Evolutionary conservation across 1,140 invertebrate genomes (phyloP), one percentile per base, ranked within the genome.

Genomic region (Gryllus bimaculatus): DNA sequence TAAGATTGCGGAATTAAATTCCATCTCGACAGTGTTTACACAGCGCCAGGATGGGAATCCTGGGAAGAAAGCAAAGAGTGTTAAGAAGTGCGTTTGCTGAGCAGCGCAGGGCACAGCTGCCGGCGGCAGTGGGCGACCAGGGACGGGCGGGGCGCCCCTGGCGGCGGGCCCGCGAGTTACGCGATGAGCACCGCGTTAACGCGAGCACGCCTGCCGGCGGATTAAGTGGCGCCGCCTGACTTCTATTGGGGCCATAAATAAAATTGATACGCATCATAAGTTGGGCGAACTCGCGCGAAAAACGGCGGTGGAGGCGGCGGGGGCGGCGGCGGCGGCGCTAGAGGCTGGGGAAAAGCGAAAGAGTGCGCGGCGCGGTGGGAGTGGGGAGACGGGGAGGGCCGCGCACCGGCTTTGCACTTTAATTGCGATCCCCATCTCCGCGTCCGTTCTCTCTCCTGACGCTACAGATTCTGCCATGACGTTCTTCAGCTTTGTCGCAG

Each of bases 1-100:
- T 66, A 66, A 66, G 54, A 66, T 66, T 66, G 54, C 54, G 54
- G 54, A 66, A 66, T 66, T 66, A 66, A 66, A 66, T 66, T 66
- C 54, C 54, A 66, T 66, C 54, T 66, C 54, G 54, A 66, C 54
- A 66, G 54, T 66, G 54, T 66, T 66, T 66, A 66, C 54, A 66
- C 54, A 66, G 54, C 54, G 54, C 10, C 54, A 1, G 54, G 54
- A 66, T 66, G 54, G 54, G 54, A 66, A 10, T 66, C 18, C 54
- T 2, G 10, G 18, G 54, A 66, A 66, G 54, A 66, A 66, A 66
- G 54, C 54, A 66, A 66, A 66, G 54, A 66, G 54, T 66, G 54
- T 18, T 66, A 66, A 66, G 54, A 66, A 66, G 54, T 66, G 18
- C 18, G 54, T 66, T 66, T 18, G 54, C 54, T 18, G 54, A 66